phyloP scores from a whole-genome alignment of 2,888 invertebrate species.

The Phaedon cochleariae region DNA sequence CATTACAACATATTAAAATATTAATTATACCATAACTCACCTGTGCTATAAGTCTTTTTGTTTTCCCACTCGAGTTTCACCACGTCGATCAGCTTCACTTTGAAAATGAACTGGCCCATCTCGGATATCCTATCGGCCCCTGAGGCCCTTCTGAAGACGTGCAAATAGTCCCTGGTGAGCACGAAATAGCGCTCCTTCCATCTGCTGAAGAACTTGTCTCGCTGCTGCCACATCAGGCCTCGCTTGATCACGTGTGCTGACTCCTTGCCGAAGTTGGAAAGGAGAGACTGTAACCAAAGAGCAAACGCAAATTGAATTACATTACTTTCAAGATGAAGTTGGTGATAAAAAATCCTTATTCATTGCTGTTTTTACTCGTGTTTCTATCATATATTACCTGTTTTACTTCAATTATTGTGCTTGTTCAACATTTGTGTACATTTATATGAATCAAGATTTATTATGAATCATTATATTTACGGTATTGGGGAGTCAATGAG shows the following conservation, averaged over 20 bases:
- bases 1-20: neutral
- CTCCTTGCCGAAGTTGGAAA: constrained; percentile 58
- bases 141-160: constrained; percentile 71
- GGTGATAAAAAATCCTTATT: no score
- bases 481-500: no score
- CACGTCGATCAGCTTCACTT: constrained; percentile 66
- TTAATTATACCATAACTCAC: constrained; percentile 17
- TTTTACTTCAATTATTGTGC: no score
- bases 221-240: constrained; percentile 71
- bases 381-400: no score
- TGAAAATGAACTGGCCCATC: constrained; percentile 75
- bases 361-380: no score
- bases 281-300: constrained; percentile 59
- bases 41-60: constrained; percentile 68
- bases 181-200: constrained; percentile 76
- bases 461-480: no score
- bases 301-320: no score
- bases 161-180: constrained; percentile 71
- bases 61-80: constrained; percentile 74
- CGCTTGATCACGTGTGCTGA: constrained; percentile 70
- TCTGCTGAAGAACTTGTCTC: constrained; percentile 70
- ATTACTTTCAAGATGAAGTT: no score
- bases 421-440: no score
- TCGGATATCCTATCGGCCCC: constrained; percentile 68
- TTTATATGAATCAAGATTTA: no score